Evolutionary conservation across 2,888 invertebrate genomes (phyloP).

Genomic region (Hybos culiciformis): DNA sequence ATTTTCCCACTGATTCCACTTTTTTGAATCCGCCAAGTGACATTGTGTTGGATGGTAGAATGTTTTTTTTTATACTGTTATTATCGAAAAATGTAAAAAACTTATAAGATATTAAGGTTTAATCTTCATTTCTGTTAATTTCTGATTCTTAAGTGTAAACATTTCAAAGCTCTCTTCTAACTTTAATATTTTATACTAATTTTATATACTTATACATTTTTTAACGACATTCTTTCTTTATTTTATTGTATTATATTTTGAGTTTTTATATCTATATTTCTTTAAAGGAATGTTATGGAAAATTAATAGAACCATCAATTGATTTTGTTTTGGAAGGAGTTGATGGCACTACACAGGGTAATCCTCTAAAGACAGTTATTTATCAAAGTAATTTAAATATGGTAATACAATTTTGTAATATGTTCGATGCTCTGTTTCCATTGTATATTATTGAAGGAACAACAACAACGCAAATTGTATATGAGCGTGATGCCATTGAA

Average conservation of each 20-base stretch:
- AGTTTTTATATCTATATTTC: neutral
- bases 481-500: constrained; percentile 47
- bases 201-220: neutral
- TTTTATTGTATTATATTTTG: too few relatives aligned
- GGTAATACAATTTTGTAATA: constrained; percentile 69
- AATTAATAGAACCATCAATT: constrained; percentile 58
- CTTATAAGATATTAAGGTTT: too few relatives aligned
- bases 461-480: constrained; percentile 34
- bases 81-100: too few relatives aligned
- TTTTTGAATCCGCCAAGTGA: too few relatives aligned
- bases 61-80: too few relatives aligned
- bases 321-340: constrained; percentile 60
- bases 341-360: constrained; percentile 55
- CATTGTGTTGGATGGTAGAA: too few relatives aligned
- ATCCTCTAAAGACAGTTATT: constrained; percentile 66
- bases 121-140: too few relatives aligned
- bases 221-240: neutral
- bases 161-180: too few relatives aligned
- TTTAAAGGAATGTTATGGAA: constrained; percentile 48
- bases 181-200: neutral
- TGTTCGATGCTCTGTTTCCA: constrained; percentile 58
- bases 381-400: constrained; percentile 76
- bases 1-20: too few relatives aligned
- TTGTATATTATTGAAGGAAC: constrained; percentile 13
- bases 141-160: too few relatives aligned